phyloP scores from a whole-genome alignment of 2,888 invertebrate species.

The Endotricha flammealis region DNA sequence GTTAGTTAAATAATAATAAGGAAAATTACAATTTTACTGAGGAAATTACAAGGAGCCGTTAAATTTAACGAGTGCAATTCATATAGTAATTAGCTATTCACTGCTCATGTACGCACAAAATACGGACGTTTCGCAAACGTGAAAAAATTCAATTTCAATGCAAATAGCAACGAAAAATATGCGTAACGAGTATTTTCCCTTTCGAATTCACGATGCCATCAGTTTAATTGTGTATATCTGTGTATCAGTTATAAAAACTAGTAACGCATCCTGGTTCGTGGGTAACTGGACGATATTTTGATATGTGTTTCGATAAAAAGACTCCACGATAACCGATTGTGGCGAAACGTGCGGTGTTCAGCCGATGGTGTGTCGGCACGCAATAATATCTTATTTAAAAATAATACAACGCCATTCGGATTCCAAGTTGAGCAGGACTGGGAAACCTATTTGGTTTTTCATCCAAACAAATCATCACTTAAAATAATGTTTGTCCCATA shows the following conservation, averaged over 20 bases:
- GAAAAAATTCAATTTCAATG: slow-evolving; percentile 64
- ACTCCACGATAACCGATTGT: slow-evolving; percentile 31
- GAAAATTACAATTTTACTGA: too few relatives aligned
- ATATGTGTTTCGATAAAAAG: slow-evolving; percentile 46
- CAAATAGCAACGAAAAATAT: slow-evolving; percentile 62
- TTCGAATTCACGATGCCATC: slow-evolving; percentile 54
- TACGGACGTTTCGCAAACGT: slow-evolving; percentile 35
- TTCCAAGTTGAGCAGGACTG: too few relatives aligned
- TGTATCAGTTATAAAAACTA: slow-evolving; percentile 56
- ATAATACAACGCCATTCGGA: too few relatives aligned
- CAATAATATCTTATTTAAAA: too few relatives aligned
- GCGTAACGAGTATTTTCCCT: slow-evolving; percentile 49
- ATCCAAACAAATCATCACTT: too few relatives aligned
- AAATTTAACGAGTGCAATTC: slow-evolving; percentile 30
- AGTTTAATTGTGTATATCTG: slow-evolving; percentile 52
- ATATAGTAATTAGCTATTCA: slow-evolving; percentile 58
- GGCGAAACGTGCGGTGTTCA: slow-evolving; percentile 34
- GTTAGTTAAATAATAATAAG: too few relatives aligned
- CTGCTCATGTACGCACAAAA: slow-evolving; percentile 63
- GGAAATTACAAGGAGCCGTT: too few relatives aligned
- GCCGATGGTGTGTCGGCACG: slow-evolving; percentile 38
- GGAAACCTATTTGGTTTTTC: too few relatives aligned
- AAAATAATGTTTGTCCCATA: too few relatives aligned
- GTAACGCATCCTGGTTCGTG: slow-evolving; percentile 46
- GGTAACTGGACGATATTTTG: slow-evolving; percentile 25